Evolutionary conservation across 2,113 vertebrate genomes (phyloP), one percentile per base, ranked within the genome.

Genomic region (Prunella himalayana): DNA sequence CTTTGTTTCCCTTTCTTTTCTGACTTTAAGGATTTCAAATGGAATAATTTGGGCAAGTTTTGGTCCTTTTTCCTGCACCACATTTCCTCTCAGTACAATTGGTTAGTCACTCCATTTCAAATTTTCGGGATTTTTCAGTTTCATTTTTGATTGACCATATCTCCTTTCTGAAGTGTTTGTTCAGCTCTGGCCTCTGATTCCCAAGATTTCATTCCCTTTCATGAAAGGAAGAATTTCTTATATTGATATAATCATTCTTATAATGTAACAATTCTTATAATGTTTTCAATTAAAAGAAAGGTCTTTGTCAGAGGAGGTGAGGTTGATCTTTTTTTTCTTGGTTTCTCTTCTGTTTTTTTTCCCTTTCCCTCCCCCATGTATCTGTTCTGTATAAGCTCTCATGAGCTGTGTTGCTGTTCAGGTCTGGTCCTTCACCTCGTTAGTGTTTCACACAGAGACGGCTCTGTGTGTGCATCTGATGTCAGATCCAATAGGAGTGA

Each of bases 321-420:
- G 4, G 20, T 16, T 28, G 4, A 7, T 7, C 11, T 22, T 13
- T 23, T 23, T 28, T 28, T 9, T 3, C 24, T 69, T 57, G 14
- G 3, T 65, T 33, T 41, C 8, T 61, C 11, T 30, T 28, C 6
- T 7, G 33, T 56, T 65, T 51, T 64, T 2, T 12, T 72, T 70
- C 41, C 28, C 20, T 11, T 85, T 53, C 39, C 8, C 4, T 45
- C 12, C 7, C 18, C 15, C 1, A 0, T 50, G 1, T 39, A 10
- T 41, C 42, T 86, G 7, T 54, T 73, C 31, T 78, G 10, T 31
- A 1, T 84, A 53, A 69, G 9, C 14, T 61, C 31, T 65, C 5
- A 0, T 41, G 25, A 64, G 17, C 14, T 53, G 15, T 28, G 14
- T 28, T 88, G 72, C 72, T 81, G 44, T 42, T 79, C 24, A 31